These are phyloP conservation scores for Cydia pomonella DNA, from an alignment of 1,140 invertebrate species.

Conservation along the genomic window DNA sequence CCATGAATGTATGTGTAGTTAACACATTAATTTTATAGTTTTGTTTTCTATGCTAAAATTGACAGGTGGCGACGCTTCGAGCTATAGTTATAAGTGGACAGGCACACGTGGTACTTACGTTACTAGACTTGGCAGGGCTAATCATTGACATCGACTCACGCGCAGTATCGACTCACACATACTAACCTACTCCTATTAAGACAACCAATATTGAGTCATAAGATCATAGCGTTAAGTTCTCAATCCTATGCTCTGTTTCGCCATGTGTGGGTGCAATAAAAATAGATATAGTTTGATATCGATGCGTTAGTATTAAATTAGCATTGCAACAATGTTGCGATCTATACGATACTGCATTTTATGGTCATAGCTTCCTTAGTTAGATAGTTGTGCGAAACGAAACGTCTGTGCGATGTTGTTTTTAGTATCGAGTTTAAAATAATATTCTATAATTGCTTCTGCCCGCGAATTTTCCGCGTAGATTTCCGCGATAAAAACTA, in stretches of 20 bases:
- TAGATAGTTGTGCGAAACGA: neutral
- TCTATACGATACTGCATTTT: neutral
- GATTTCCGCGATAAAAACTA: too few species aligned
- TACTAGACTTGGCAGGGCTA: neutral
- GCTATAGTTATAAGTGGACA: too few species aligned
- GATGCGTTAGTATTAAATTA: neutral
- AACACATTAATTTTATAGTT: too few species aligned
- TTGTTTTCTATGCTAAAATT: too few species aligned
- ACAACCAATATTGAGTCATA: neutral
- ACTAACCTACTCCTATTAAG: neutral
- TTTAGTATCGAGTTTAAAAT: neutral
- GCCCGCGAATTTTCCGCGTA: too few species aligned
- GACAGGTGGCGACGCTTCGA: too few species aligned
- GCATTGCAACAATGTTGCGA: constrained; percentile 3
- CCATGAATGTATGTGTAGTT: too few species aligned
- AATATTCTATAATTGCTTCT: too few species aligned
- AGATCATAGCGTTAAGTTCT: neutral
- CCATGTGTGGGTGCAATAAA: constrained; percentile 7
- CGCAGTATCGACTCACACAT: neutral
- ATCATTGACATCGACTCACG: neutral
- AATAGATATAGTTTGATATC: constrained; percentile 9
- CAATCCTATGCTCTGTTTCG: neutral
- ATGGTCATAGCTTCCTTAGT: constrained; percentile 6
- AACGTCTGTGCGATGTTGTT: neutral
- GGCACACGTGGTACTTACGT: too few species aligned